Evolutionary conservation across 1,140 invertebrate species (phyloP).

Genomic region (Metaphire vulgaris): DNA sequence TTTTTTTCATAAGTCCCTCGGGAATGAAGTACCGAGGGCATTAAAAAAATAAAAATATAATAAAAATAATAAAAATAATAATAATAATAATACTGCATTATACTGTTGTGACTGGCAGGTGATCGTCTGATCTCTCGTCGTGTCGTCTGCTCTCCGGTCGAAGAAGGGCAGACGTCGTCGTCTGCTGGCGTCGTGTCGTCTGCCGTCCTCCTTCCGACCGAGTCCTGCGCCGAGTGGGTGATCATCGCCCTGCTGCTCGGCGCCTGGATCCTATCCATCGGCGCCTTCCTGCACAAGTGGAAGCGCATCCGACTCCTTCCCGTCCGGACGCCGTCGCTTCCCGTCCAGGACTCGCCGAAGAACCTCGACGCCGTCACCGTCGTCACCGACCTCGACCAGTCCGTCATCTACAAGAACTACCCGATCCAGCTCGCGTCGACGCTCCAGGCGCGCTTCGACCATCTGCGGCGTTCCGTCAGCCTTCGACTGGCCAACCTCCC

Average conservation of each 20-base stretch:
- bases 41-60: too few relatives aligned
- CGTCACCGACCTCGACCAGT: background rate
- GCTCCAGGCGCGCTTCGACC: background rate
- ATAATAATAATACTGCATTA: too few relatives aligned
- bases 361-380: background rate
- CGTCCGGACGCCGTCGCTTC: background rate
- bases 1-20: too few relatives aligned
- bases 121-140: too few relatives aligned
- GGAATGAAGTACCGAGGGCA: too few relatives aligned
- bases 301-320: background rate
- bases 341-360: background rate
- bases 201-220: too few relatives aligned
- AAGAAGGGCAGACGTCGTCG: too few relatives aligned
- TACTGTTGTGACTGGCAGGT: too few relatives aligned
- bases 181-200: too few relatives aligned
- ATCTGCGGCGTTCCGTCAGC: background rate
- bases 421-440: background rate
- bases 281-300: background rate
- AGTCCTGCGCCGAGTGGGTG: too few relatives aligned
- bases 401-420: background rate
- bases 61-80: too few relatives aligned
- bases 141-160: too few relatives aligned
- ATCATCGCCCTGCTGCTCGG: background rate
- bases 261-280: background rate
- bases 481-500: background rate